Evolutionary conservation across 2,888 invertebrate genomes (phyloP).

Genomic region (Diachrysia chrysitis): DNA sequence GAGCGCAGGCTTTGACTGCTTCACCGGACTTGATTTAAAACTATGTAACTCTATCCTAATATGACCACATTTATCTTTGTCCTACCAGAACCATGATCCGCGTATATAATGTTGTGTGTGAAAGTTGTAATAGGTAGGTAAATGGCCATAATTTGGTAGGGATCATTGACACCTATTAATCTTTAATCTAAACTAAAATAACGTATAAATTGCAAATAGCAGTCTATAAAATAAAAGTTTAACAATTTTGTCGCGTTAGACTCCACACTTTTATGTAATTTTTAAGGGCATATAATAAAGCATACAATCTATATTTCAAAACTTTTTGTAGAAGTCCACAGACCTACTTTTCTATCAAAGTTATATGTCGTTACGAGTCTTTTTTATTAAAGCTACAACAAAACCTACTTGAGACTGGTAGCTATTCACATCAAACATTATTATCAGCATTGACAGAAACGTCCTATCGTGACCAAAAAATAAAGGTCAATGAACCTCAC

Average conservation of each 20-base stretch:
- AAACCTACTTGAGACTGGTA: conserved; percentile 44
- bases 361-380: too few relatives aligned
- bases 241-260: not conserved
- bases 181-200: not conserved
- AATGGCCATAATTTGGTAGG: not conserved
- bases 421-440: conserved; percentile 47
- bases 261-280: too few relatives aligned
- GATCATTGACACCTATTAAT: not conserved
- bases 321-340: not conserved
- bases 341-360: too few relatives aligned
- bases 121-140: too few relatives aligned
- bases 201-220: not conserved
- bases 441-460: conserved; percentile 53
- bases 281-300: too few relatives aligned
- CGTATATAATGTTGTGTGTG: too few relatives aligned
- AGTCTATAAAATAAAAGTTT: not conserved
- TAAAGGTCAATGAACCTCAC: conserved; percentile 69
- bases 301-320: not conserved
- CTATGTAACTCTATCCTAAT: too few relatives aligned
- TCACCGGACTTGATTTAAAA: too few relatives aligned
- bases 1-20: too few relatives aligned
- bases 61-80: too few relatives aligned
- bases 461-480: conserved; percentile 59
- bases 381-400: conserved; percentile 5
- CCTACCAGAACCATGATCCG: too few relatives aligned